Percentiles rank a stretch among this genome's conserved stretches.
Evolutionary conservation across 2,797 vertebrate species (phyloP).

Genomic region (Phataginus tetradactyla): DNA sequence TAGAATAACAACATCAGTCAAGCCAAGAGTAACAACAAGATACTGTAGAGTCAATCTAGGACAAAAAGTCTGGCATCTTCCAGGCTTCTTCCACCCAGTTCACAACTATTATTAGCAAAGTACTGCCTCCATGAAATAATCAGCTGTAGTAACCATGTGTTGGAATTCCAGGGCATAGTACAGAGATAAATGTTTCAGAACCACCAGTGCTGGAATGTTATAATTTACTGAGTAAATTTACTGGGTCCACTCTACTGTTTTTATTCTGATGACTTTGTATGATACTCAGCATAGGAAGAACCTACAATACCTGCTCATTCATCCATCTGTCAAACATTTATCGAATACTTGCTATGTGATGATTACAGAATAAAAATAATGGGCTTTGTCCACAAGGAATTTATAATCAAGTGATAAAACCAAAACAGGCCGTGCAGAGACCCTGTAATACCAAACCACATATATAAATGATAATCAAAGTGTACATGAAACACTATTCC

Average conservation of each 20-base stretch:
- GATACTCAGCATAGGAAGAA: conserved; percentile 19
- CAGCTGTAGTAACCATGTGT: not conserved
- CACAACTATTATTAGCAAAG: conserved; percentile 42
- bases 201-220: conserved; percentile 9
- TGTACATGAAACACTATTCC: not conserved
- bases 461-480: conserved; percentile 44
- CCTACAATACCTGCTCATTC: not conserved
- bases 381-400: not conserved
- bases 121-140: conserved; percentile 17
- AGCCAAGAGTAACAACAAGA: not conserved
- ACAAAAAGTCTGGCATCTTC: not conserved
- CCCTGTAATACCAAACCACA: not conserved
- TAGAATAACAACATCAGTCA: not conserved
- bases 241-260: not conserved
- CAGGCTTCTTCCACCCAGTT: conserved; percentile 1
- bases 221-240: conserved; percentile 35
- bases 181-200: conserved; percentile 40
- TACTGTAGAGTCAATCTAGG: not conserved
- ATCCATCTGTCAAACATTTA: conserved; percentile 20
- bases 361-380: conserved; percentile 46
- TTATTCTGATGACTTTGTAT: conserved; percentile 36
- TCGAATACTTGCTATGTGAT: conserved; percentile 15
- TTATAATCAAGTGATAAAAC: conserved; percentile 54
- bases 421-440: conserved; percentile 12
- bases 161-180: conserved; percentile 22